Conservation (phyloP, 2,113 vertebrate species). For the Nansenia antarctica region DNA sequence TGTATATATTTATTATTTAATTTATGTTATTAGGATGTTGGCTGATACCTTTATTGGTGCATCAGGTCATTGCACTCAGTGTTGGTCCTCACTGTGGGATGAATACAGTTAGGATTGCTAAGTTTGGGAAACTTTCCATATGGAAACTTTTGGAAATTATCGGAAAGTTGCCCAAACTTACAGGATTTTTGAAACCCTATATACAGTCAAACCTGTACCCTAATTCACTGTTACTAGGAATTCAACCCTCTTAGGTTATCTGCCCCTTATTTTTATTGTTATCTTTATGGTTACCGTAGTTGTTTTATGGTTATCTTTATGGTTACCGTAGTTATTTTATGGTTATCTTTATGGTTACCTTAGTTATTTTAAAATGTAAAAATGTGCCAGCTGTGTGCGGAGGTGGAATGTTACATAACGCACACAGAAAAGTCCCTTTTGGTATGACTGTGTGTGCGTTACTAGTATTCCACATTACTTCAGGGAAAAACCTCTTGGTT, state of each 20-base stretch:
- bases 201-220: conserved; percentile 14
- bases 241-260: conserved; percentile 32
- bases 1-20: too few relatives aligned
- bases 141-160: not conserved
- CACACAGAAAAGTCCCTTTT: conserved; percentile 52
- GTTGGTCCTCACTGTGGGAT: too few relatives aligned
- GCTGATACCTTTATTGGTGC: too few relatives aligned
- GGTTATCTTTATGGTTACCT: too few relatives aligned
- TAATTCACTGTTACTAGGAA: conserved; percentile 14
- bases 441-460: not conserved
- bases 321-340: too few relatives aligned
- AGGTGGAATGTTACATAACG: conserved; percentile 57
- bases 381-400: too few relatives aligned
- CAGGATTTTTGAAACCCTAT: not conserved
- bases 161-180: not conserved
- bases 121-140: not conserved
- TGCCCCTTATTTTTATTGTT: conserved; percentile 10
- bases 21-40: too few relatives aligned
- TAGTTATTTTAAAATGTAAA: too few relatives aligned
- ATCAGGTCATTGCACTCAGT: too few relatives aligned
- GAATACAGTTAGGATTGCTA: too few relatives aligned
- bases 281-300: too few relatives aligned
- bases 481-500: conserved; percentile 48
- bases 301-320: too few relatives aligned
- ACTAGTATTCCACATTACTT: conserved; percentile 58